These are phyloP conservation scores for Stenolophus ochropezus DNA, from an alignment of 2,888 invertebrate species.

Conservation along the genomic window DNA sequence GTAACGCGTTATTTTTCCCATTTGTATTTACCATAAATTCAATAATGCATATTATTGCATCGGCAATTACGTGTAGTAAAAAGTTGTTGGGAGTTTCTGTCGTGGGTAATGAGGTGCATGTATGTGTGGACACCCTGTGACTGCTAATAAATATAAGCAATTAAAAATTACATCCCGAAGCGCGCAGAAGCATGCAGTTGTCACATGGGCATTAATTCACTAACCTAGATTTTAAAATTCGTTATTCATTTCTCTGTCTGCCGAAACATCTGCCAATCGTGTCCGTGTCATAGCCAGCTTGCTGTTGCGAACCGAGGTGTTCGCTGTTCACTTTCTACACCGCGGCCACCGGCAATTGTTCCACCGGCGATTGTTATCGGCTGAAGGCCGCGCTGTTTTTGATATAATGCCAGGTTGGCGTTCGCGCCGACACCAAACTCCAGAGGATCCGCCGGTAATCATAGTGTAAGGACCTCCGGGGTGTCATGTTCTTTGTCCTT, in stretches of 20 bases:
- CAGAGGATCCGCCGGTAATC: not conserved
- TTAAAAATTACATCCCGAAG: constrained; percentile 18
- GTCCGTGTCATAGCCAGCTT: constrained; percentile 41
- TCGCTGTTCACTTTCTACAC: constrained; percentile 42
- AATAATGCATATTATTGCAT: too few species aligned
- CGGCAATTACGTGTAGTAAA: too few species aligned
- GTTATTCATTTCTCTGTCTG: constrained; percentile 45
- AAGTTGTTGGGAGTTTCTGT: too few species aligned
- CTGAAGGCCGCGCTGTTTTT: constrained; percentile 32
- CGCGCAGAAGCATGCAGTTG: constrained; percentile 21
- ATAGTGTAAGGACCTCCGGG: not conserved
- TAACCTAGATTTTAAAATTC: constrained; percentile 50
- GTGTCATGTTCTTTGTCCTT: not conserved
- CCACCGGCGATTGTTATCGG: constrained; percentile 27
- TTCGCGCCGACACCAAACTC: not conserved
- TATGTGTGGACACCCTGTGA: not conserved
- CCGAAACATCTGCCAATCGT: constrained; percentile 47
- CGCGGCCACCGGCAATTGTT: constrained; percentile 7
- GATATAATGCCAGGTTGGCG: constrained; percentile 18
- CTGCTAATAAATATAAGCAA: constrained; percentile 18
- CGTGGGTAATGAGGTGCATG: too few species aligned
- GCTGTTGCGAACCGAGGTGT: constrained; percentile 23
- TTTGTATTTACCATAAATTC: too few species aligned
- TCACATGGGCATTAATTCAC: constrained; percentile 37
- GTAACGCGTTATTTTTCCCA: too few species aligned